These are phyloP conservation scores for Papilio protenor DNA, from an alignment of 2,888 invertebrate species.

Conservation along the genomic window DNA sequence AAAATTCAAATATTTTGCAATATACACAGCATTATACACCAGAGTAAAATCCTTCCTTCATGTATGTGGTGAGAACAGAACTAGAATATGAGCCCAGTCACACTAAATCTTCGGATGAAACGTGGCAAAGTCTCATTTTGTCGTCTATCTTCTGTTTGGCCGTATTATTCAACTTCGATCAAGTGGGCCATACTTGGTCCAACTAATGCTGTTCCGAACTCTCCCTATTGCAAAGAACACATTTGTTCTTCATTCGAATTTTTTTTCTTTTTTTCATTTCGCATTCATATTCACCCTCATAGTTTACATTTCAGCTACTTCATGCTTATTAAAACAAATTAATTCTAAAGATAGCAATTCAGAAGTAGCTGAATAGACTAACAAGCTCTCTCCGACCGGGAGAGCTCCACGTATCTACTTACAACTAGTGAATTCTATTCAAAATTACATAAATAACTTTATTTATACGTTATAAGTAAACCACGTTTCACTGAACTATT, in stretches of 20 bases:
- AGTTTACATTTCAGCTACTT: background rate
- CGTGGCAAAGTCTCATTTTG: no score
- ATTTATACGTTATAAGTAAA: background rate
- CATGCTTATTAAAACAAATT: constrained; percentile 20
- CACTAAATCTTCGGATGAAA: no score
- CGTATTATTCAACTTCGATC: no score
- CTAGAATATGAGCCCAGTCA: no score
- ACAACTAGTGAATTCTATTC: constrained; percentile 5
- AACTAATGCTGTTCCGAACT: no score
- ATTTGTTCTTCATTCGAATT: background rate
- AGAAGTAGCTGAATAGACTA: constrained; percentile 24
- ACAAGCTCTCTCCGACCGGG: constrained; percentile 14
- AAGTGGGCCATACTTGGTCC: no score
- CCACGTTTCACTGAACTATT: background rate
- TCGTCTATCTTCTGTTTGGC: no score
- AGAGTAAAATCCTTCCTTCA: no score
- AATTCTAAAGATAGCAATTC: constrained; percentile 26
- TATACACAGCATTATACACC: background rate
- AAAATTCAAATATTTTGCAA: background rate
- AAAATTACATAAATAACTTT: background rate
- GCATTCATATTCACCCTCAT: background rate
- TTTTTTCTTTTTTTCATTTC: background rate
- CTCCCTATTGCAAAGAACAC: no score
- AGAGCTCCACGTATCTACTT: background rate
- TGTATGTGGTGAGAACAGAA: no score